Conservation (phyloP, 2,113 vertebrate genomes). For the Ailurus styani region DNA sequence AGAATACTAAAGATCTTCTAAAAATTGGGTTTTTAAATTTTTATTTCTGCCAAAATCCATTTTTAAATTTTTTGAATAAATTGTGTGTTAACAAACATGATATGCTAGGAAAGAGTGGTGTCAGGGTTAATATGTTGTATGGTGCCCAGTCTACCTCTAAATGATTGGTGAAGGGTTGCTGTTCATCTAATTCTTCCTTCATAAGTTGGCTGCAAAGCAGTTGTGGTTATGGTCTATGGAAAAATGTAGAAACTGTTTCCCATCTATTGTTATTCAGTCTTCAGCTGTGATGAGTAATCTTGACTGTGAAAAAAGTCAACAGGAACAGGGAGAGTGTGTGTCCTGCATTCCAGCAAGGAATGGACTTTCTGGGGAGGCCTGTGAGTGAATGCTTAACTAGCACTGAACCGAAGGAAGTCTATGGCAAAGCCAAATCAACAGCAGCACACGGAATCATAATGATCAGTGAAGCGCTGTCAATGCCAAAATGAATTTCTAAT, state of each 20-base stretch:
- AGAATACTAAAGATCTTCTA: neutral
- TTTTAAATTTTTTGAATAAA: constrained; percentile 1
- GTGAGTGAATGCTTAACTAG: constrained; percentile 46
- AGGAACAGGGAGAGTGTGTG: constrained; percentile 39
- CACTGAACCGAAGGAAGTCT: neutral
- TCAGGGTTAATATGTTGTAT: neutral
- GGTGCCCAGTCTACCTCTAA: neutral
- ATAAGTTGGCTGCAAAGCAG: neutral
- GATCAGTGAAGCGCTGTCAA: constrained; percentile 51
- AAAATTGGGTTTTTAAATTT: neutral
- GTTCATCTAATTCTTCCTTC: neutral
- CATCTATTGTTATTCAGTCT: constrained; percentile 56
- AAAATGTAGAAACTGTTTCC: constrained; percentile 51
- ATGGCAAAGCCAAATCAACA: neutral
- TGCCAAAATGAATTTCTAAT: constrained; percentile 59
- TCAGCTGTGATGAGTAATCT: constrained; percentile 66
- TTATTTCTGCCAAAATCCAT: neutral
- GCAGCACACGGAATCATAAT: neutral
- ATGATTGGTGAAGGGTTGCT: neutral
- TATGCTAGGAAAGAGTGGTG: neutral
- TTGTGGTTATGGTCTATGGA: constrained; percentile 30
- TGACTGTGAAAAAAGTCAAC: constrained; percentile 54
- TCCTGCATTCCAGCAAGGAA: constrained; percentile 45
- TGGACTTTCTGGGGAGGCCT: constrained; percentile 7
- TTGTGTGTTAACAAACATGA: neutral